These are phyloP conservation scores for Otis tarda DNA, from an alignment of 2,113 vertebrate genomes.

Conservation along the genomic window DNA sequence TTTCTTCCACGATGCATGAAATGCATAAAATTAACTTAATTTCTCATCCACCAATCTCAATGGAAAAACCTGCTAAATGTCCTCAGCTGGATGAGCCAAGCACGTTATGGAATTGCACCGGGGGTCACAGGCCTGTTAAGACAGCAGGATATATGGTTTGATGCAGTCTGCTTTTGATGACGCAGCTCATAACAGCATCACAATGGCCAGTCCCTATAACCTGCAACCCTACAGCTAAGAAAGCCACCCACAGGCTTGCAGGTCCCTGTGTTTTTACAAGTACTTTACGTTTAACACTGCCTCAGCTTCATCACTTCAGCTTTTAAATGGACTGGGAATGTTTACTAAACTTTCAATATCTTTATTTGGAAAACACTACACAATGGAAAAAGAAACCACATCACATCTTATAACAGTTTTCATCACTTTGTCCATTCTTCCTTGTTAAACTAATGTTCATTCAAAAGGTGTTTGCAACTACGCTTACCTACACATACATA, in stretches of 20 bases:
- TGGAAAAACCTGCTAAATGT: neutral
- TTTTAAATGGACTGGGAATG: conserved; percentile 74
- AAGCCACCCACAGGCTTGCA: conserved; percentile 60
- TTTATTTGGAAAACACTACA: conserved; percentile 74
- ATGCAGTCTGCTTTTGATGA: conserved; percentile 55
- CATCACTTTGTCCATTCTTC: conserved; percentile 27
- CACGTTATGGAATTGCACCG: no score
- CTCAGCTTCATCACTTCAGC: conserved; percentile 74
- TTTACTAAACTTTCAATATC: conserved; percentile 66
- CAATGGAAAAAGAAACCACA: conserved; percentile 47
- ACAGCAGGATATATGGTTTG: neutral
- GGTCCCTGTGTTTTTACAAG: conserved; percentile 67
- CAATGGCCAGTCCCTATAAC: conserved; percentile 38
- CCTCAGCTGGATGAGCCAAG: neutral
- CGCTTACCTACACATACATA: neutral
- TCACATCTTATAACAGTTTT: conserved; percentile 1
- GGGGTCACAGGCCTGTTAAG: conserved; percentile 8
- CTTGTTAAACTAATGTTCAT: neutral
- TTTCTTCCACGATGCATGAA: neutral
- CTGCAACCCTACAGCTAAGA: conserved; percentile 55
- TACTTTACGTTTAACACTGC: conserved; percentile 64
- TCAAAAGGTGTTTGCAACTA: neutral
- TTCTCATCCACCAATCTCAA: neutral
- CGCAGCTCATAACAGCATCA: conserved; percentile 36
- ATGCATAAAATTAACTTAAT: neutral